These are phyloP conservation scores for Pterostichus niger DNA, from an alignment of 2,888 invertebrate genomes.

Conservation along the genomic window DNA sequence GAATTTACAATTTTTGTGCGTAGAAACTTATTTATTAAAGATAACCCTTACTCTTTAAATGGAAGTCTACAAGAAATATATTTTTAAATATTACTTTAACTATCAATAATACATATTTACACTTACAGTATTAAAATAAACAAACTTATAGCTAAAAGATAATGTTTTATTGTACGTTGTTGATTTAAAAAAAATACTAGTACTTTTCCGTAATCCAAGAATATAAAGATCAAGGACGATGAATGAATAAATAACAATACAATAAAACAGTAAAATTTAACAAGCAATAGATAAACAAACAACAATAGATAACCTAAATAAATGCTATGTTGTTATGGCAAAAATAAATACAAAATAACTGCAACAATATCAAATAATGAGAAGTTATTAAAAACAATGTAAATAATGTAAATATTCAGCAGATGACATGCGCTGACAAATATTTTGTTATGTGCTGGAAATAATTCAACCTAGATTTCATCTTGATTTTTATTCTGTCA, in stretches of 20 bases:
- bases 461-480: too few relatives aligned
- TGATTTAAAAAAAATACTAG: slow-evolving; percentile 25
- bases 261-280: slow-evolving; percentile 49
- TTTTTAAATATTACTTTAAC: neutral
- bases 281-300: slow-evolving; percentile 34
- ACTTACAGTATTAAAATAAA: neutral
- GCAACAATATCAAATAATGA: neutral
- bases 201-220: slow-evolving; percentile 43
- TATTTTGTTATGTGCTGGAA: too few relatives aligned
- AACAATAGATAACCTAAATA: slow-evolving; percentile 47
- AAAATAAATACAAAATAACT: neutral
- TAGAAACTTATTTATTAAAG: slow-evolving; percentile 8
- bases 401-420: too few relatives aligned
- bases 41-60: slow-evolving; percentile 15
- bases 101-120: too few relatives aligned
- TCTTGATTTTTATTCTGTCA: too few relatives aligned
- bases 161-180: neutral
- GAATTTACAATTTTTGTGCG: too few relatives aligned
- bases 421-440: too few relatives aligned
- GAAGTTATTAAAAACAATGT: too few relatives aligned
- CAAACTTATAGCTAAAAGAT: neutral
- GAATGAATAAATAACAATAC: slow-evolving; percentile 34
- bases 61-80: slow-evolving; percentile 14
- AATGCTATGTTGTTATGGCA: slow-evolving; percentile 4
- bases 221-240: slow-evolving; percentile 47